phyloP scores from a whole-genome alignment of 2,797 vertebrate genomes.

The Enteromius radiatus region DNA sequence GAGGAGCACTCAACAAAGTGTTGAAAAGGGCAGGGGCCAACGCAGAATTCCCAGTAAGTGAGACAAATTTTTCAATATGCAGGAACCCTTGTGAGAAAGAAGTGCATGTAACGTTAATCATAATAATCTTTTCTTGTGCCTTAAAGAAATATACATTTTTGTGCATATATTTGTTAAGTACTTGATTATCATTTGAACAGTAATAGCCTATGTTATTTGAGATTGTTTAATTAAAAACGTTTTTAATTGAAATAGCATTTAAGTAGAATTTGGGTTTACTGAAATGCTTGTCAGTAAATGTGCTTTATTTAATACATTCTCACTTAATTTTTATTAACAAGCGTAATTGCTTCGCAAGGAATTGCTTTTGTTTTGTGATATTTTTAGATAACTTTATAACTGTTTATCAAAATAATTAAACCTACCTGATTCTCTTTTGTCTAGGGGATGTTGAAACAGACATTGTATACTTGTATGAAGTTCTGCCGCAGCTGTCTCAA shows the following conservation, averaged over 20 bases:
- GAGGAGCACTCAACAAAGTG: conserved; percentile 7
- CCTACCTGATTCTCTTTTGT: conserved; percentile 5
- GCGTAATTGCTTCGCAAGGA: background rate
- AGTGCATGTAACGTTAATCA: background rate
- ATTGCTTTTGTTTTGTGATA: background rate
- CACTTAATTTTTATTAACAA: background rate
- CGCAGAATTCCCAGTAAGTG: conserved; percentile 50
- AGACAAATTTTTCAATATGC: background rate
- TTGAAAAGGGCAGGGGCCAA: conserved; percentile 32
- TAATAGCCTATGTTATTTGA: background rate
- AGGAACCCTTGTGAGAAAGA: background rate
- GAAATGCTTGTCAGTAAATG: background rate
- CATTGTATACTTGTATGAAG: conserved; percentile 89
- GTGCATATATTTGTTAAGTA: background rate
- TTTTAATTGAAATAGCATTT: background rate
- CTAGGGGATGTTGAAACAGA: conserved; percentile 83
- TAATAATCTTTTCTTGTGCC: background rate
- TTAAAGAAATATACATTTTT: background rate
- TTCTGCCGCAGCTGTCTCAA: conserved; percentile 88
- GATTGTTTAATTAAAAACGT: background rate
- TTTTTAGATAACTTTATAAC: background rate
- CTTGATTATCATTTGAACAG: background rate
- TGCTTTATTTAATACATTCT: background rate
- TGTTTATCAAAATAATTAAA: background rate
- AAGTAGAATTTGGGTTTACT: background rate